These are phyloP conservation scores for Tribolium madens DNA, from an alignment of 1,140 invertebrate species.

Conservation along the genomic window DNA sequence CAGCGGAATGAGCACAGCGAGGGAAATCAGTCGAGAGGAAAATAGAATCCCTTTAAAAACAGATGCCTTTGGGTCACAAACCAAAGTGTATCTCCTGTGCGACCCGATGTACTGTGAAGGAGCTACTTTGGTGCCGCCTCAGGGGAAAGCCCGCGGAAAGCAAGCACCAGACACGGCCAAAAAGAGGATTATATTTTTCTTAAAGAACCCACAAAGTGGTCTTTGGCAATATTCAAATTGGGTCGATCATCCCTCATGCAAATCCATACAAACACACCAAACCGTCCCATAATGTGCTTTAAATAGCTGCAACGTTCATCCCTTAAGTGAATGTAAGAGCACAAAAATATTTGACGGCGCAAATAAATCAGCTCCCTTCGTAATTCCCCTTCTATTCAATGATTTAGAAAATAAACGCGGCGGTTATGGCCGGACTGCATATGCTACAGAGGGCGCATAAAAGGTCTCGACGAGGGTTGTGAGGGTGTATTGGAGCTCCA, in stretches of 20 bases:
- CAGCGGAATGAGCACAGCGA: conserved; percentile 49
- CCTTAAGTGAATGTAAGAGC: conserved; percentile 7
- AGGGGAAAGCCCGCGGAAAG: neutral
- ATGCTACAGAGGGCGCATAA: conserved; percentile 18
- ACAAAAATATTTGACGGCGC: conserved; percentile 22
- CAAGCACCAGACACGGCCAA: conserved; percentile 16
- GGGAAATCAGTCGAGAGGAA: conserved; percentile 60
- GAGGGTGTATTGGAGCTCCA: neutral
- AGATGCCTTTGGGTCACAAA: conserved; percentile 61
- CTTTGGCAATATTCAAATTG: conserved; percentile 12
- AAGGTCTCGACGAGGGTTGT: conserved; percentile 8
- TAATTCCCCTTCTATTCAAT: conserved; percentile 35
- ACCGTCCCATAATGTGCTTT: conserved; percentile 9
- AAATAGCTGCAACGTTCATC: conserved; percentile 16
- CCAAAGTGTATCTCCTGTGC: conserved; percentile 54
- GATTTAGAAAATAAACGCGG: conserved; percentile 44
- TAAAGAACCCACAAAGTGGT: neutral
- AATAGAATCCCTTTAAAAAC: conserved; percentile 64
- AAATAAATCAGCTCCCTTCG: conserved; percentile 38
- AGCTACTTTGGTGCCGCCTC: conserved; percentile 32
- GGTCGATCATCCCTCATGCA: neutral
- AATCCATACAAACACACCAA: conserved; percentile 8
- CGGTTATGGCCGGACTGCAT: conserved; percentile 30
- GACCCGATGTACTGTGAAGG: conserved; percentile 39
- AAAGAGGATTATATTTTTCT: conserved; percentile 32